Base-by-base conservation (phyloP, 2,113 vertebrate genomes). In the Elgaria multicarinata region DNA sequence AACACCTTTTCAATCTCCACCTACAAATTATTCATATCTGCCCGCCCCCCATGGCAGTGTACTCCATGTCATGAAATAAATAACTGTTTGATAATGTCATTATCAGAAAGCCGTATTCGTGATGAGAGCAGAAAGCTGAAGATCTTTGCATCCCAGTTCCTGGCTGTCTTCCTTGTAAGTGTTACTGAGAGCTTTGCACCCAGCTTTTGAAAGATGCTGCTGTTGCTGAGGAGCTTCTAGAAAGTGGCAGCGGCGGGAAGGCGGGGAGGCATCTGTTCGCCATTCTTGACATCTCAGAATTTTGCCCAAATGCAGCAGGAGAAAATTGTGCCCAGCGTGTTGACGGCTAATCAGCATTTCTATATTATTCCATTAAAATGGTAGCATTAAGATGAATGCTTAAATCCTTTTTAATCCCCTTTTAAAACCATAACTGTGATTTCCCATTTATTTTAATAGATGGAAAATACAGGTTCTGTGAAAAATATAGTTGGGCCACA, bases 31-130 rank as follows among this genome's bases (percentile, higher is more conserved):
- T 94, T 94, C 87, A 94, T 91, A 36, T 84, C 75, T 7, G 85
- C 84, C 31, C 53, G 6, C 85, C 74, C 10, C 31, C 92, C 39
- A 66, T 22, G 91, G 92, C 87, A 0, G 80, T 89, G 83, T 16
- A 31, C 85, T 94, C 89, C 62, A 74, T 91, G 95, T 95, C 67
- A 90, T 89, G 92, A 94, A 94, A 95, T 94, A 96, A 95, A 95
- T 94, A 96, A 94, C 69, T 90, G 72, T 95, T 95, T 94, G 92
- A 95, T 95, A 95, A 94, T 0, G 79, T 92, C 93, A 94, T 95
- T 93, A 94, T 93, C 92, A 95, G 95, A 94, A 92, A 91, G 84
- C 36, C 4, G 69, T 93, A 91, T 92, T 87, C 85, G 86, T 91
- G 86, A 92, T 93, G 88, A 93, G 91, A 94, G 74, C 85, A 90